Conservation (phyloP, 2,888 invertebrate species). For the Poecilobothrus nobilitatus region DNA sequence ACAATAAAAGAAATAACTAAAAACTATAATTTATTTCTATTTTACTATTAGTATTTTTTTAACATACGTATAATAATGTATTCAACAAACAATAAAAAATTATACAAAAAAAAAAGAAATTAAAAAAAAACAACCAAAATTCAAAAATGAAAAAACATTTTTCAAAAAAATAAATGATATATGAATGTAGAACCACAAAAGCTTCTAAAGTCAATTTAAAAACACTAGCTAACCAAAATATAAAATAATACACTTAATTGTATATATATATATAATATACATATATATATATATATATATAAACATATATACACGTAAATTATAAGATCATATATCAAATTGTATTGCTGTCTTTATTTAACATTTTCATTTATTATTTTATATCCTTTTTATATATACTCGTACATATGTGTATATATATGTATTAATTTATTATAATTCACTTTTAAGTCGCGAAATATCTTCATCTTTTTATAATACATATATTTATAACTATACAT, state of each 20-base stretch:
- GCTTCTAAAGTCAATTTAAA: not conserved
- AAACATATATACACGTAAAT: too few relatives aligned
- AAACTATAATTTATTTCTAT: too few relatives aligned
- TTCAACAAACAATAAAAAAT: too few relatives aligned
- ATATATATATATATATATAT: not conserved
- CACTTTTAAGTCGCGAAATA: too few relatives aligned
- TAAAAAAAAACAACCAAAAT: too few relatives aligned
- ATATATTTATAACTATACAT: too few relatives aligned
- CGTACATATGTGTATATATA: not conserved
- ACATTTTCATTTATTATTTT: not conserved
- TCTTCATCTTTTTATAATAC: too few relatives aligned
- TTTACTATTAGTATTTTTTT: too few relatives aligned
- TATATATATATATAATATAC: not conserved
- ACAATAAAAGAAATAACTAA: too few relatives aligned
- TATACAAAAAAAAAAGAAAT: too few relatives aligned
- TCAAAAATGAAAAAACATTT: too few relatives aligned
- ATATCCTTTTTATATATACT: not conserved
- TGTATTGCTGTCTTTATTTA: not conserved
- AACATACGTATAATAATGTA: too few relatives aligned
- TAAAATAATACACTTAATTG: not conserved
- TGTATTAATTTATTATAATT: not conserved
- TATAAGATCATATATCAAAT: conserved; percentile 7
- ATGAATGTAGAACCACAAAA: not conserved
- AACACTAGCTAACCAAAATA: not conserved
- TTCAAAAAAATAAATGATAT: not conserved